phyloP scores from a whole-genome alignment of 2,888 invertebrate species.

The Drosophila rubida region DNA sequence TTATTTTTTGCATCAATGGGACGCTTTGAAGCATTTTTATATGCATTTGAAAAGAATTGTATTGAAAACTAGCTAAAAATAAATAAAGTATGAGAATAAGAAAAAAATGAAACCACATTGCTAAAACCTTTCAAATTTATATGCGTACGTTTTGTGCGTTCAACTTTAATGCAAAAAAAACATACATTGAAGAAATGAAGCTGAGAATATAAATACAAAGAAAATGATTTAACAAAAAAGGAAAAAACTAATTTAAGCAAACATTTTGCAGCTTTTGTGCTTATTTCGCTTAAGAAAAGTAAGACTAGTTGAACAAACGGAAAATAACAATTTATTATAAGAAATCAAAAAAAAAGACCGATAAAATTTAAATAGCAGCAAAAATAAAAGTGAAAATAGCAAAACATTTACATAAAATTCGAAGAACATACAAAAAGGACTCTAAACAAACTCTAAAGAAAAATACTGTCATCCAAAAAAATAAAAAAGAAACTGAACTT shows the following conservation, averaged over 20 bases:
- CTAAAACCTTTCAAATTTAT: slow-evolving; percentile 73
- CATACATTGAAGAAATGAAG: slow-evolving; percentile 70
- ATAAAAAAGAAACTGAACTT: slow-evolving; percentile 67
- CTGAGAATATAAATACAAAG: slow-evolving; percentile 46
- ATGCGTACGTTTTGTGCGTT: slow-evolving; percentile 73
- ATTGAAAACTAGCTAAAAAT: slow-evolving; percentile 60
- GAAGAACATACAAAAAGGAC: slow-evolving; percentile 48
- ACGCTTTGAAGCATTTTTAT: slow-evolving; percentile 77
- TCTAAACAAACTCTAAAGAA: slow-evolving; percentile 54
- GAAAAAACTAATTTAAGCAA: slow-evolving; percentile 75
- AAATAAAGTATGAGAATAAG: slow-evolving; percentile 35
- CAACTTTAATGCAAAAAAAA: slow-evolving; percentile 73
- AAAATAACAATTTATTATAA: slow-evolving; percentile 59
- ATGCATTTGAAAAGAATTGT: slow-evolving; percentile 67
- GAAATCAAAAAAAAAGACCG: slow-evolving; percentile 52
- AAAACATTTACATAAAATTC: slow-evolving; percentile 60
- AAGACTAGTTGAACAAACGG: slow-evolving; percentile 79
- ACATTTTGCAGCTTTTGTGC: slow-evolving; percentile 80
- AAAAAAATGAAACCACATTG: slow-evolving; percentile 58
- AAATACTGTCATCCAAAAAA: slow-evolving; percentile 66
- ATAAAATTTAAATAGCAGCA: slow-evolving; percentile 36
- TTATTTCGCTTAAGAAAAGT: slow-evolving; percentile 79
- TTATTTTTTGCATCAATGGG: slow-evolving; percentile 82
- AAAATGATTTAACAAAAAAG: slow-evolving; percentile 24
- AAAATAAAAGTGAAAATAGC: slow-evolving; percentile 62